Evolutionary conservation across 2,113 vertebrate species (phyloP).

Genomic region (Prochilodus magdalenae): DNA sequence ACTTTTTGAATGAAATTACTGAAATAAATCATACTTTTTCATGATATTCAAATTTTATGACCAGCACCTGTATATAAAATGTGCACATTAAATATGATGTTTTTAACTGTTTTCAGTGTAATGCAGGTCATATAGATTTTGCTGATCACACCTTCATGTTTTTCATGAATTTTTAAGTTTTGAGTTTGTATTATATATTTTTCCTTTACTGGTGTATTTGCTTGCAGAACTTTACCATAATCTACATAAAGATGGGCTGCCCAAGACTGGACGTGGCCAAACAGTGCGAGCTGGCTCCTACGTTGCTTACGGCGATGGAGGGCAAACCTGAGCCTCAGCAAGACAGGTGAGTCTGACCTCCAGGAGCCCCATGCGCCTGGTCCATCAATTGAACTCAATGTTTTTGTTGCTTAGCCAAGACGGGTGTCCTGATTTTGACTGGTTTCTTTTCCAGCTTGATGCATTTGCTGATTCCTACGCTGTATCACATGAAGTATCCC

Average conservation of each 20-base stretch:
- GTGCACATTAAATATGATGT: no score
- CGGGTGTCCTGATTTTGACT: background rate
- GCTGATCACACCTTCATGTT: no score
- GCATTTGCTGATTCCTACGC: conserved; percentile 97
- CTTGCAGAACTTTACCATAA: conserved; percentile 96
- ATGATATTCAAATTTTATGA: no score
- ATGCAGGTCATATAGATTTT: no score
- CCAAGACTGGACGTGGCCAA: conserved; percentile 93
- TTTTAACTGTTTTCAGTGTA: no score
- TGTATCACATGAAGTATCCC: conserved; percentile 97
- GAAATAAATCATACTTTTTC: no score
- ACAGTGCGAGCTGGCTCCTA: conserved; percentile 95
- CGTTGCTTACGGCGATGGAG: conserved; percentile 98
- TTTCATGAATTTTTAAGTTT: no score
- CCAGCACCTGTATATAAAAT: no score
- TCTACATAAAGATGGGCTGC: conserved; percentile 99
- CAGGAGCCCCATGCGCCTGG: no score
- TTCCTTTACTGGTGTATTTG: conserved; percentile 22
- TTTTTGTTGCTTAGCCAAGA: no score
- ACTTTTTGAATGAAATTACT: no score
- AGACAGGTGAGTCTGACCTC: conserved; percentile 84
- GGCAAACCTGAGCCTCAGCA: conserved; percentile 97
- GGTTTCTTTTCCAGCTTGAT: conserved; percentile 87
- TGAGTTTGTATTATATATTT: background rate
- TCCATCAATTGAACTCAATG: no score